phyloP scores from a whole-genome alignment of 2,888 invertebrate species.

The Ormyrus pomaceus region DNA sequence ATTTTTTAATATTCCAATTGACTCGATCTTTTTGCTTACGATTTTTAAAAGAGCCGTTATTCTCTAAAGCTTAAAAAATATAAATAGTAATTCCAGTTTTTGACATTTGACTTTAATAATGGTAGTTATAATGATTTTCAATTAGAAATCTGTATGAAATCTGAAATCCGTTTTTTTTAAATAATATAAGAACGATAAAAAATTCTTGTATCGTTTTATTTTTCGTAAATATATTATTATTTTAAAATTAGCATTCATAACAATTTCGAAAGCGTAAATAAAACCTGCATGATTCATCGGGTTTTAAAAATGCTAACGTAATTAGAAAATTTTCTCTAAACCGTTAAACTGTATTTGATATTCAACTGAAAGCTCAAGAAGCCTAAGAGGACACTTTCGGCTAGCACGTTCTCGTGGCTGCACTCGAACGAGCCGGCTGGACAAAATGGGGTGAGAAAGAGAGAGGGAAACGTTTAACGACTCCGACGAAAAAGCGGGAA shows the following conservation, averaged over 20 bases:
- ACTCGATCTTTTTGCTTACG: background rate
- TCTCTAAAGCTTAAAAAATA: too few relatives aligned
- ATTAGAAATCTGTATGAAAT: too few relatives aligned
- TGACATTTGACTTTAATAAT: too few relatives aligned
- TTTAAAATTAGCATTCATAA: too few relatives aligned
- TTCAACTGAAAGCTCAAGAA: background rate
- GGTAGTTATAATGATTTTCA: too few relatives aligned
- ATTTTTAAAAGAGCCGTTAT: too few relatives aligned
- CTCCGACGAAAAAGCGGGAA: constrained; percentile 59
- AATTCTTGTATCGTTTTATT: too few relatives aligned
- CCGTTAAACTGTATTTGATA: background rate
- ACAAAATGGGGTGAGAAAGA: constrained; percentile 11
- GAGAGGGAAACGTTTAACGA: constrained; percentile 56
- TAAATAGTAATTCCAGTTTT: too few relatives aligned
- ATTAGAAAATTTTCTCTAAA: constrained; percentile 16
- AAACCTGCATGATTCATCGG: background rate
- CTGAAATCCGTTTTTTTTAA: too few relatives aligned
- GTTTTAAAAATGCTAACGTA: background rate
- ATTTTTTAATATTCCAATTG: background rate
- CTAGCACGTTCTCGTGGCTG: background rate
- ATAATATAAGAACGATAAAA: too few relatives aligned
- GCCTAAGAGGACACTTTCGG: constrained; percentile 1
- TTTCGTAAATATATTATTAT: too few relatives aligned
- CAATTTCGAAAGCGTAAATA: too few relatives aligned
- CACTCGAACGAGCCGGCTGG: constrained; percentile 7